Conservation (phyloP, 2,113 vertebrate species). For the Oncorhynchus tshawytscha region DNA sequence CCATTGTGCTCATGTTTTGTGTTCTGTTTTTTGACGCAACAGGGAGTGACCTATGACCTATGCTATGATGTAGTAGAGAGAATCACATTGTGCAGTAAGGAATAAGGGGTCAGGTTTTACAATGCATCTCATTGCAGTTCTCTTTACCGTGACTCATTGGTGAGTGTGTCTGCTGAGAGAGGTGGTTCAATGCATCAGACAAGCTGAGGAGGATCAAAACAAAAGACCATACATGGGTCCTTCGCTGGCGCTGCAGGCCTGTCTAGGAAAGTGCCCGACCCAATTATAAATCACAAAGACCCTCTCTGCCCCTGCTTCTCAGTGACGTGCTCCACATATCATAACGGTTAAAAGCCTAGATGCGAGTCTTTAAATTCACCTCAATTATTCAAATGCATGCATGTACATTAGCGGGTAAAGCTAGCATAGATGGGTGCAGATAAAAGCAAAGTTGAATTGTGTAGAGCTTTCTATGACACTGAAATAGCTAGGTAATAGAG, state of each 20-base stretch:
- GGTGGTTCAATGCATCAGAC: constrained; percentile 62
- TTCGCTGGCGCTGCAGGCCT: background rate
- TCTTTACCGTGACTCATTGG: constrained; percentile 36
- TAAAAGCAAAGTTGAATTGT: background rate
- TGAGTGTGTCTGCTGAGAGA: constrained; percentile 43
- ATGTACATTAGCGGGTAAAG: background rate
- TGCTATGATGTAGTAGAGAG: constrained; percentile 50
- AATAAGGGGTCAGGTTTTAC: constrained; percentile 22
- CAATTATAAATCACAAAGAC: constrained; percentile 32
- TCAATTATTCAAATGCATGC: background rate
- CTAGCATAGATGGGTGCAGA: background rate
- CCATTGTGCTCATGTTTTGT: too few relatives aligned
- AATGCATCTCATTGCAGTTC: constrained; percentile 29
- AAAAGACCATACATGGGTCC: constrained; percentile 38
- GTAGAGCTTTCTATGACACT: background rate
- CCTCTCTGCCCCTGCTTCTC: background rate
- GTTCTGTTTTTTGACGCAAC: too few relatives aligned
- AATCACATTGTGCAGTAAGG: constrained; percentile 4
- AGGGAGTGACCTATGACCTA: background rate
- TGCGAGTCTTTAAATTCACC: background rate
- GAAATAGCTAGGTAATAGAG: background rate
- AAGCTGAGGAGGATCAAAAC: constrained; percentile 44
- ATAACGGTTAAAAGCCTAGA: background rate
- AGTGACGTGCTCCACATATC: background rate
- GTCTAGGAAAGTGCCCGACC: constrained; percentile 36